A percentile compares a stretch with the other conserved stretches of the same genome.
These are phyloP conservation scores for Hormaphis cornu DNA, from an alignment of 1,140 invertebrate genomes.

Conservation along the genomic window DNA sequence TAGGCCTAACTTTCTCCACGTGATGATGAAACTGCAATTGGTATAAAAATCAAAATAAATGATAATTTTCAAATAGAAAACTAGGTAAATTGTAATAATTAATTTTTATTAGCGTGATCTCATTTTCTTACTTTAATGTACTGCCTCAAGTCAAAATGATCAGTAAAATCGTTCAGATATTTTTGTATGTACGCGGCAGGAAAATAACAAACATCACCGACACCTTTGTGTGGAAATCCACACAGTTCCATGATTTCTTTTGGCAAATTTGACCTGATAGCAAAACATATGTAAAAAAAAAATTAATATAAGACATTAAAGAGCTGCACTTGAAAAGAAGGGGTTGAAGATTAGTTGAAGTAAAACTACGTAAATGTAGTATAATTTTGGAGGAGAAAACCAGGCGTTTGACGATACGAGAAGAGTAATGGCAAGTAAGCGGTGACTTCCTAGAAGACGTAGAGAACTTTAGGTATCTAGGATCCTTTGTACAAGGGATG, in stretches of 20 bases:
- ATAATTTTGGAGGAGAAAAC: too few species aligned
- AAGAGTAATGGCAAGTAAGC: too few species aligned
- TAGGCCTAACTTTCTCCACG: constrained; percentile 51
- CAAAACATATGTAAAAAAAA: constrained; percentile 22
- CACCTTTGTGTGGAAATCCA: constrained; percentile 57
- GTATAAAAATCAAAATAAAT: background rate
- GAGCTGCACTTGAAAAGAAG: too few species aligned
- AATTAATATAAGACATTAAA: background rate
- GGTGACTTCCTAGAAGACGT: too few species aligned
- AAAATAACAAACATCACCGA: constrained; percentile 63
- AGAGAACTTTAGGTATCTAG: too few species aligned
- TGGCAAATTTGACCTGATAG: constrained; percentile 67
- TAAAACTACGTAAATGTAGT: too few species aligned
- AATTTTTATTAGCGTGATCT: background rate
- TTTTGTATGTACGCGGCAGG: constrained; percentile 65
- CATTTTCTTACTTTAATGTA: constrained; percentile 58
- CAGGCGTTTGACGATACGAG: too few species aligned
- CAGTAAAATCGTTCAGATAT: constrained; percentile 69
- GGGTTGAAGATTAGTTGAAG: too few species aligned
- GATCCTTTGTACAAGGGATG: too few species aligned
- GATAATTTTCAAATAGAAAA: background rate
- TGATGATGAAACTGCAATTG: constrained; percentile 55
- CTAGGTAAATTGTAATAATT: background rate
- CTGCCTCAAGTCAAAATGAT: constrained; percentile 56
- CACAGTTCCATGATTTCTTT: constrained; percentile 71